Percentiles rank a stretch among this genome's conserved stretches.
Evolutionary conservation across 2,113 vertebrate species (phyloP).

Genomic region (Stegostoma tigrinum): DNA sequence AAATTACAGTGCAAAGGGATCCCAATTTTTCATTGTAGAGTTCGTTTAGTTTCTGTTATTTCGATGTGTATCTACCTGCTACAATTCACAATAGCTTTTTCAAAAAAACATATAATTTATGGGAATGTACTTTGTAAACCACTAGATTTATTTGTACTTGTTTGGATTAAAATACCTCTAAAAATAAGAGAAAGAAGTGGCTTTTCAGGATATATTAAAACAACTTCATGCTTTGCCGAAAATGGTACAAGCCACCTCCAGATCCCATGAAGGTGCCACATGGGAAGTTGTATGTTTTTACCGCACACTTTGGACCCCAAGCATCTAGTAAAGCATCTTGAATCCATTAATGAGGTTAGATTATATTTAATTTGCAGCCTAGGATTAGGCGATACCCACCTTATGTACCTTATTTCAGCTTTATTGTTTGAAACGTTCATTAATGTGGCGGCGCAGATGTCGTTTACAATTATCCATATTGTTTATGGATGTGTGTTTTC

Average conservation of each 20-base stretch:
- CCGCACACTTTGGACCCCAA: background rate
- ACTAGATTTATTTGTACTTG: background rate
- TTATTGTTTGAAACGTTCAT: constrained; percentile 29
- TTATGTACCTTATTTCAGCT: constrained; percentile 29
- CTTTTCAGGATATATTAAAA: background rate
- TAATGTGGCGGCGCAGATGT: constrained; percentile 28
- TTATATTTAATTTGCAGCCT: constrained; percentile 3
- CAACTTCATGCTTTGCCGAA: background rate
- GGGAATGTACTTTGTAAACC: background rate
- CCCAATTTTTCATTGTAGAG: background rate
- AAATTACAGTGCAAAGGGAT: background rate
- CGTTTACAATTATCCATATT: constrained; percentile 37
- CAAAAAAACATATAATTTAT: background rate
- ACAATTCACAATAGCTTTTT: background rate
- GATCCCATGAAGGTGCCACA: background rate
- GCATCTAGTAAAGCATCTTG: background rate
- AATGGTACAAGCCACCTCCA: background rate
- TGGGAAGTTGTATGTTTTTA: background rate
- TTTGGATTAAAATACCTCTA: background rate
- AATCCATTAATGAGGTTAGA: background rate
- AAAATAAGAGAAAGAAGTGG: background rate
- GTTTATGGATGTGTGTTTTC: constrained; percentile 33
- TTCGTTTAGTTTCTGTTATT: background rate
- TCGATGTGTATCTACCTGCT: background rate
- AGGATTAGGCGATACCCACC: constrained; percentile 1